phyloP scores from a whole-genome alignment of 2,113 vertebrate genomes.

The Syrrhaptes paradoxus region DNA sequence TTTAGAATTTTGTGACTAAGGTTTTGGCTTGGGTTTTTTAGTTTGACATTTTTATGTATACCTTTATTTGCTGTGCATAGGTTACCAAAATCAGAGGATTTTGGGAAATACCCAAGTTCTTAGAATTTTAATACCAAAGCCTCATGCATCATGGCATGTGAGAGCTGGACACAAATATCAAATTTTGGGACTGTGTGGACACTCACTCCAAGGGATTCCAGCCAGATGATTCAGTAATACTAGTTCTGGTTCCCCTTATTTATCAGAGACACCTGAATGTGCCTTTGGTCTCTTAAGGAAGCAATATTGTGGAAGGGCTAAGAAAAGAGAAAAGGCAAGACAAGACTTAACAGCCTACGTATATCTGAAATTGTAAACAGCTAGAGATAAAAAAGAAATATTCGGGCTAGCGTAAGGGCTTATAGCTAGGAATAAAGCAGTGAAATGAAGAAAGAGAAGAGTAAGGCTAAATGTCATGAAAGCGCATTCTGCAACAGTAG shows the following conservation, averaged over 20 bases:
- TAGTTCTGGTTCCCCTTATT: not conserved
- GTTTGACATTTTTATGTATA: not conserved
- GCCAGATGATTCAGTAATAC: not conserved
- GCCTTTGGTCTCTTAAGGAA: not conserved
- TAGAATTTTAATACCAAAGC: not conserved
- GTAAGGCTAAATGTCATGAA: conserved; percentile 15
- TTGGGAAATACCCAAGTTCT: not conserved
- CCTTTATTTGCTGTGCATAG: not conserved
- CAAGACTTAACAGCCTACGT: not conserved
- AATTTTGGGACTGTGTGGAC: not conserved
- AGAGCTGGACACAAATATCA: not conserved
- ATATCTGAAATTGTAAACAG: not conserved
- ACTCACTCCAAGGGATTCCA: not conserved
- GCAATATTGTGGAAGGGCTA: not conserved
- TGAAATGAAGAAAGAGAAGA: conserved; percentile 10
- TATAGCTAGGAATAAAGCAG: not conserved
- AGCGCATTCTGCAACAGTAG: not conserved
- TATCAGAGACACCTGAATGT: not conserved
- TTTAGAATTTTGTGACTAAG: not conserved
- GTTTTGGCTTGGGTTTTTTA: not conserved
- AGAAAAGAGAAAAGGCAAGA: not conserved
- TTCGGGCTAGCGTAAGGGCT: not conserved
- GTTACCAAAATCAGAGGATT: not conserved
- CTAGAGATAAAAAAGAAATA: not conserved
- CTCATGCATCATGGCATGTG: accelerated